A percentile compares a stretch with the other conserved stretches of the same genome.
Conservation (phyloP, 2,113 vertebrate genomes). For the Leptobrachium ailaonicum region DNA sequence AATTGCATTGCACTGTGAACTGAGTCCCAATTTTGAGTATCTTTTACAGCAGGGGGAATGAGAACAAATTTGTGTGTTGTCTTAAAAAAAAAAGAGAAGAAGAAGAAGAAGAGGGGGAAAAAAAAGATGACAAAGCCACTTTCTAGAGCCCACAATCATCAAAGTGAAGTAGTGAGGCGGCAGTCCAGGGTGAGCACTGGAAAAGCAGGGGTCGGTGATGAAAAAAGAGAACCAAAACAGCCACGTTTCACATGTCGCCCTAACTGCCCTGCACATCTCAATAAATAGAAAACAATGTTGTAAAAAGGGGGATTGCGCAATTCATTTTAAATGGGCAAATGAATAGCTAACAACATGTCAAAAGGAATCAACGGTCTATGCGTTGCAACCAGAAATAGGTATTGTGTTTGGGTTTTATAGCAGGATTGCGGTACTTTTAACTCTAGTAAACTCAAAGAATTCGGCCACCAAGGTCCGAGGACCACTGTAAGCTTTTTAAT, state of each 20-base stretch:
- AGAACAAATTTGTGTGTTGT: conserved; percentile 98
- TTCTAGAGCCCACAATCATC: conserved; percentile 96
- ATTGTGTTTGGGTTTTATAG: conserved; percentile 78
- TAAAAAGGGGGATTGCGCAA: conserved; percentile 91
- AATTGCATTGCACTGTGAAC: conserved; percentile 99
- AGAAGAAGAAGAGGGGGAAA: too few species aligned
- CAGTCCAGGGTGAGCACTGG: conserved; percentile 98
- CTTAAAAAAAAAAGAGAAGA: conserved; percentile 74
- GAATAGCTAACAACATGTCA: conserved; percentile 98
- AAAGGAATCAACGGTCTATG: conserved; percentile 87
- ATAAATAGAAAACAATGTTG: conserved; percentile 99
- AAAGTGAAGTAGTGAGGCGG: conserved; percentile 99
- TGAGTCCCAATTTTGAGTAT: conserved; percentile 96
- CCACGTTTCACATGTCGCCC: conserved; percentile 99
- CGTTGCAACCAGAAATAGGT: conserved; percentile 89
- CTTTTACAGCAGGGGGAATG: conserved; percentile 92
- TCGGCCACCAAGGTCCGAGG: background rate
- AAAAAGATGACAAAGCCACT: conserved; percentile 97
- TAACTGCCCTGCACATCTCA: conserved; percentile 87
- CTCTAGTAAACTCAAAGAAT: background rate
- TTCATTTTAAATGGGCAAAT: conserved; percentile 96
- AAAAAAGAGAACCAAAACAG: conserved; percentile 99
- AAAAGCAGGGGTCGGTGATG: conserved; percentile 98
- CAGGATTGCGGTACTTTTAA: conserved; percentile 61
- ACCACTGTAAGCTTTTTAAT: too few species aligned